phyloP scores from a whole-genome alignment of 2,797 vertebrate genomes.

The Limnodromus scolopaceus region DNA sequence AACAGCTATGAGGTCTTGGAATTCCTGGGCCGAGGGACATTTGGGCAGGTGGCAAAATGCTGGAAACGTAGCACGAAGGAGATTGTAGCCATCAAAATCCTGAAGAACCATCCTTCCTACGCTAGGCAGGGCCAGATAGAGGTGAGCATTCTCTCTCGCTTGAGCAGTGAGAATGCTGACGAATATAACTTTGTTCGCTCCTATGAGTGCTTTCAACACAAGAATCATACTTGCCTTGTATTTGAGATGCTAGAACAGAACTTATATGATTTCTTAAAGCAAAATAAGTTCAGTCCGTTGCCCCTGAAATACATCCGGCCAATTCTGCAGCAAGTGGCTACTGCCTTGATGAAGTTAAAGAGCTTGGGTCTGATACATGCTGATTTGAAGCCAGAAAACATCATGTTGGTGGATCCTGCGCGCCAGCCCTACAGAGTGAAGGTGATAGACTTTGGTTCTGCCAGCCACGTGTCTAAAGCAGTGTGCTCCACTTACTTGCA shows the following conservation, averaged over 20 bases:
- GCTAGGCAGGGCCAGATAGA: conserved; percentile 98
- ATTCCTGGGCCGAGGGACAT: conserved; percentile 95
- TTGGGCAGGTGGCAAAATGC: conserved; percentile 97
- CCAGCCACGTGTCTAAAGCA: conserved; percentile 96
- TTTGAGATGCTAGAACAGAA: conserved; percentile 99
- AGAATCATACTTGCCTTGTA: conserved; percentile 99
- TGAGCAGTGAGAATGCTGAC: conserved; percentile 96
- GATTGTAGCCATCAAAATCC: conserved; percentile 97
- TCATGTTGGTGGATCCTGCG: conserved; percentile 95
- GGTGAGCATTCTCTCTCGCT: conserved; percentile 95
- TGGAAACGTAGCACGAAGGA: conserved; percentile 98
- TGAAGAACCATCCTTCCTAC: conserved; percentile 98
- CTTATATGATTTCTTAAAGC: conserved; percentile 97
- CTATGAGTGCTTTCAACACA: conserved; percentile 99
- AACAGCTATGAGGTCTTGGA: conserved; percentile 98
- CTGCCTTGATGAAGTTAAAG: conserved; percentile 96
- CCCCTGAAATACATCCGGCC: conserved; percentile 96
- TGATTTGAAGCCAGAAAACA: conserved; percentile 97
- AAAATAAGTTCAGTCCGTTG: conserved; percentile 98
- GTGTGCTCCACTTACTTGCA: conserved; percentile 98
- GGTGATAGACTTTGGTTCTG: conserved; percentile 97
- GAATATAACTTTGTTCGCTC: conserved; percentile 98
- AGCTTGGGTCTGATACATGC: conserved; percentile 96
- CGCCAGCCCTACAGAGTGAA: conserved; percentile 96
- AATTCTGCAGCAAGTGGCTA: conserved; percentile 96